phyloP scores from a whole-genome alignment of 2,113 vertebrate species.

The Pangasianodon hypophthalmus region DNA sequence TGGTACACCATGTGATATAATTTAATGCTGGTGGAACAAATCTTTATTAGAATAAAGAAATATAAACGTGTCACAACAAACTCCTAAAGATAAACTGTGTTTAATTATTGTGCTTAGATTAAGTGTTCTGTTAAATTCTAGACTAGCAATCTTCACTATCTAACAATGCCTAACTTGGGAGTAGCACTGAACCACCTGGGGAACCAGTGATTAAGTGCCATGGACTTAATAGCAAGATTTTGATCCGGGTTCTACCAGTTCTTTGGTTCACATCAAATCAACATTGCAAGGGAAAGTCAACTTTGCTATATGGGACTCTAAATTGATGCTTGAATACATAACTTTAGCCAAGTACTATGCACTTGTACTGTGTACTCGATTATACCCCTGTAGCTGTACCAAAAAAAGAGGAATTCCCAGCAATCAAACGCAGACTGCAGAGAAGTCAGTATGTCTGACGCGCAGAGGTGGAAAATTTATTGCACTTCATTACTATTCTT shows the following conservation, averaged over 20 bases:
- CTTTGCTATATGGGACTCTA: background rate
- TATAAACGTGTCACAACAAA: background rate
- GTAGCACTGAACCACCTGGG: background rate
- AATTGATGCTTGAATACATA: background rate
- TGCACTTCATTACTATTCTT: background rate
- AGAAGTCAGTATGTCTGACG: background rate
- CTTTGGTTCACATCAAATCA: background rate
- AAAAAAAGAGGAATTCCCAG: background rate
- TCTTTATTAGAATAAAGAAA: background rate
- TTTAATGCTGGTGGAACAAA: background rate
- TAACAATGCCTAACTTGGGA: background rate
- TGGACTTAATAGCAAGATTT: background rate
- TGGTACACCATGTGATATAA: background rate
- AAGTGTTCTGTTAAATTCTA: background rate
- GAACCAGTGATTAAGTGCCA: background rate
- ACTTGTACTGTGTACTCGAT: background rate
- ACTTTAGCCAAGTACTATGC: background rate
- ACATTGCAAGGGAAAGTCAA: background rate
- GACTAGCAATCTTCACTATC: background rate
- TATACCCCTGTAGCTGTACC: too few relatives aligned
- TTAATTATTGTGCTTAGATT: background rate
- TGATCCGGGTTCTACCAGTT: background rate
- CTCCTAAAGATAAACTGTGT: background rate
- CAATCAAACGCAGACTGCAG: background rate
- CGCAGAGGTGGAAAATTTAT: background rate